Evolutionary conservation across 2,797 vertebrate species (phyloP).

Genomic region (Octomys mimax): DNA sequence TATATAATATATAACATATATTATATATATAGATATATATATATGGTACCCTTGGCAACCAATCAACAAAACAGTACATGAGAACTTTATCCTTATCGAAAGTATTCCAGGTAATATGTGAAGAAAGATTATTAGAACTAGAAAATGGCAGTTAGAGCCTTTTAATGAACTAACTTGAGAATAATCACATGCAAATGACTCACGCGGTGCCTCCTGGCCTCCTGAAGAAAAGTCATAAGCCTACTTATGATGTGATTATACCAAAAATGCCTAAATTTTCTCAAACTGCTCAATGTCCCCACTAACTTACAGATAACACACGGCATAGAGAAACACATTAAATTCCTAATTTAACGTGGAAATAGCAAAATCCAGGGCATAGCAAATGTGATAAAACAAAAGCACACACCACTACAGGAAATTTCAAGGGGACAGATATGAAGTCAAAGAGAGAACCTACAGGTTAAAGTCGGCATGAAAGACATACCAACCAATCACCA

Average conservation of each 20-base stretch:
- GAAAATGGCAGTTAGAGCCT: background rate
- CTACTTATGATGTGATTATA: background rate
- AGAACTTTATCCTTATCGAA: conserved; percentile 26
- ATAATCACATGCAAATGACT: background rate
- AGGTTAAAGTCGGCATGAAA: background rate
- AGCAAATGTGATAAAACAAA: background rate
- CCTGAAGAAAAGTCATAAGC: conserved; percentile 17
- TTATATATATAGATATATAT: too few species aligned
- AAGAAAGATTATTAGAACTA: background rate
- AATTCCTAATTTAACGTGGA: background rate
- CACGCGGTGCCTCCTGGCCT: background rate
- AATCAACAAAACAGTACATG: background rate
- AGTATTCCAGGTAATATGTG: background rate
- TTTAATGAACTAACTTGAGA: background rate
- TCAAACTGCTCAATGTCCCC: background rate
- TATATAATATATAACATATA: too few species aligned
- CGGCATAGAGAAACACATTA: background rate
- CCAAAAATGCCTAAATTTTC: background rate
- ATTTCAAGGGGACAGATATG: background rate
- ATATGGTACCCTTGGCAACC: background rate
- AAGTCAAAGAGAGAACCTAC: background rate
- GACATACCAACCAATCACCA: background rate
- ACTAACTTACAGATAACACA: background rate
- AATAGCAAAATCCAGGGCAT: background rate
- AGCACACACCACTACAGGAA: background rate